Conservation (phyloP, 2,888 invertebrate genomes). For the Antheraea yamamai region DNA sequence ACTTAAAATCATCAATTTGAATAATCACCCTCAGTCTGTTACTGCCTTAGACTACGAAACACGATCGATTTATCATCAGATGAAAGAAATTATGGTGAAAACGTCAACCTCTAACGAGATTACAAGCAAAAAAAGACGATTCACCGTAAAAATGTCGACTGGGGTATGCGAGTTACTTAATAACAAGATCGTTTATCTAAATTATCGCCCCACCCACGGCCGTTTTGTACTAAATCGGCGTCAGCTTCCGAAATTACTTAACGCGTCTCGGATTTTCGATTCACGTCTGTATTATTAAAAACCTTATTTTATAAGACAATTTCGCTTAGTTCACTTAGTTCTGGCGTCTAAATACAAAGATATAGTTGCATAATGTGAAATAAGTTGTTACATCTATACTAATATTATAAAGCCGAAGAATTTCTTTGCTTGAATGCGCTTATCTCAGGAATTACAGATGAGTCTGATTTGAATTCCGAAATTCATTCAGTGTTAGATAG, state of each 20-base stretch:
- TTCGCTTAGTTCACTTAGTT: neutral
- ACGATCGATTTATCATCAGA: too few relatives aligned
- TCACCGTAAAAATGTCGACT: neutral
- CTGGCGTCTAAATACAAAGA: neutral
- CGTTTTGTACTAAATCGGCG: neutral
- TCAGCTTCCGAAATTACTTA: conserved; percentile 5
- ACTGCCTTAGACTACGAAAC: too few relatives aligned
- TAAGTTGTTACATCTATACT: neutral
- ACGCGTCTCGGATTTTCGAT: neutral
- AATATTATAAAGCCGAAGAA: too few relatives aligned
- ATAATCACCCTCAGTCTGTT: too few relatives aligned
- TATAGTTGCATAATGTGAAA: neutral
- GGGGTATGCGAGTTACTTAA: neutral
- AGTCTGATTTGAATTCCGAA: too few relatives aligned
- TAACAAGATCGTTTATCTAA: conserved; percentile 20
- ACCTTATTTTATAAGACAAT: neutral
- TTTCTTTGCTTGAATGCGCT: too few relatives aligned
- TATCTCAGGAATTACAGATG: too few relatives aligned
- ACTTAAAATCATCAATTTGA: too few relatives aligned
- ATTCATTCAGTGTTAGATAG: too few relatives aligned
- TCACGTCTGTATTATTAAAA: neutral
- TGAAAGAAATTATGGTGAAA: too few relatives aligned
- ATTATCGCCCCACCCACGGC: conserved; percentile 15
- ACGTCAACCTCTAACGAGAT: too few relatives aligned
- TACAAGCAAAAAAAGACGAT: neutral